Evolutionary conservation across 2,797 vertebrate genomes (phyloP).

Genomic region (Phoxinus dragarum): DNA sequence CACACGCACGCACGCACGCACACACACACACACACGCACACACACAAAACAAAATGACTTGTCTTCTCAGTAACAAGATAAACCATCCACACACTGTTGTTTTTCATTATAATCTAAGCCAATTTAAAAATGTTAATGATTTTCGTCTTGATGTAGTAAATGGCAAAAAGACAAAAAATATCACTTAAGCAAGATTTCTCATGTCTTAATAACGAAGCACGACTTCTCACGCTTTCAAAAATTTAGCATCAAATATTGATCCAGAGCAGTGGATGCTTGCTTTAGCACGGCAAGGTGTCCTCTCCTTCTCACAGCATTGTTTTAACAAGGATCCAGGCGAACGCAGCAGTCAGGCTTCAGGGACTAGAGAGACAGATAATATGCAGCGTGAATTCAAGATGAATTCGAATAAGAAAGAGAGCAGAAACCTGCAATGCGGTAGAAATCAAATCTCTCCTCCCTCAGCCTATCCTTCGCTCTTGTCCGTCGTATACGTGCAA

Average conservation of each 20-base stretch:
- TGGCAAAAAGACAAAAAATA: not conserved
- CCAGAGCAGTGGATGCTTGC: slow-evolving; percentile 30
- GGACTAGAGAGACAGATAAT: slow-evolving; percentile 60
- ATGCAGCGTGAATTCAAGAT: slow-evolving; percentile 72
- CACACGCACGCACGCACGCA: no score
- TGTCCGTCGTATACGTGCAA: not conserved
- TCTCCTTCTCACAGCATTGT: slow-evolving; percentile 53
- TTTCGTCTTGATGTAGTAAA: not conserved
- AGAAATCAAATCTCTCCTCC: slow-evolving; percentile 58
- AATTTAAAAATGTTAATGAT: not conserved
- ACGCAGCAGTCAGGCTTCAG: slow-evolving; percentile 49
- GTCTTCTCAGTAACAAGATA: not conserved
- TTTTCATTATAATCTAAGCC: not conserved
- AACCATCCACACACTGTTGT: not conserved
- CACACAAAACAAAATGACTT: not conserved
- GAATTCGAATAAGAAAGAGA: slow-evolving; percentile 65
- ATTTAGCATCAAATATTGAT: slow-evolving; percentile 55
- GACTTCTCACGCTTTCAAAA: slow-evolving; percentile 41
- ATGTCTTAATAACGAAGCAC: slow-evolving; percentile 30
- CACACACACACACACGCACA: no score
- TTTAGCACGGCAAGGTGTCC: slow-evolving; percentile 24
- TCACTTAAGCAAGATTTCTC: slow-evolving; percentile 22
- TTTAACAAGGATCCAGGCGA: slow-evolving; percentile 56
- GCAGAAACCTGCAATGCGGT: slow-evolving; percentile 64
- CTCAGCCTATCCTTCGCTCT: slow-evolving; percentile 31